A percentile compares a stretch with the other conserved stretches of the same genome.
Conservation (phyloP, 1,140 invertebrate species). For the Achatina immaculata region DNA sequence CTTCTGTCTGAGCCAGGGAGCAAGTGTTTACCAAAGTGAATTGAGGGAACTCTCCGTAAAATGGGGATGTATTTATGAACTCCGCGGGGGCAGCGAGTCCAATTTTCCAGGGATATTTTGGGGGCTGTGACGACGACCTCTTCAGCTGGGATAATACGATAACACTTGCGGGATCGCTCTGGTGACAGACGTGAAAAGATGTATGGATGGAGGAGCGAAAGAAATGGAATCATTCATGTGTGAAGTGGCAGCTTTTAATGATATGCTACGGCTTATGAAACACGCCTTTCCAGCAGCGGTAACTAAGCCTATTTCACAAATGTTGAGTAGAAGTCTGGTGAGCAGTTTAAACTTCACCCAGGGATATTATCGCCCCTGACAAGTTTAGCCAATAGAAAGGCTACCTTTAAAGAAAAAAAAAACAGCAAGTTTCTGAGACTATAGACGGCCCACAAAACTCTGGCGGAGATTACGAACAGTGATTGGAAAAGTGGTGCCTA, state of each 20-base stretch:
- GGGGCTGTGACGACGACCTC: not conserved
- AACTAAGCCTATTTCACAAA: not conserved
- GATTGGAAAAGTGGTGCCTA: too few species aligned
- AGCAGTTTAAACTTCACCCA: not conserved
- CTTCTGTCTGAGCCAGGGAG: not conserved
- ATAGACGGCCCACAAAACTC: too few species aligned
- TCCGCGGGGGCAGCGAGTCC: not conserved
- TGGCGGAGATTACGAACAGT: too few species aligned
- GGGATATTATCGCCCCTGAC: not conserved
- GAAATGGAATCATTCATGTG: constrained; percentile 1
- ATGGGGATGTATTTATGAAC: not conserved
- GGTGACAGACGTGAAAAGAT: not conserved
- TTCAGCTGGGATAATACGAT: not conserved
- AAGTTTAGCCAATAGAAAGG: not conserved
- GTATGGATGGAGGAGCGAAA: not conserved
- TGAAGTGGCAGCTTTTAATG: not conserved
- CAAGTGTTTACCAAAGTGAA: constrained; percentile 7
- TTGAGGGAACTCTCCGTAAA: not conserved
- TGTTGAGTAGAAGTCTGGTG: not conserved
- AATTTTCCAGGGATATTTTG: constrained; percentile 13
- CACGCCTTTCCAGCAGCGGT: not conserved
- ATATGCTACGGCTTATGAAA: not conserved
- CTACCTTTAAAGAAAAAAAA: too few species aligned
- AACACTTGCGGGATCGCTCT: not conserved
- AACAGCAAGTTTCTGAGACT: too few species aligned